These are phyloP conservation scores for Sesia bembeciformis DNA, from an alignment of 2,888 invertebrate species.

Conservation along the genomic window DNA sequence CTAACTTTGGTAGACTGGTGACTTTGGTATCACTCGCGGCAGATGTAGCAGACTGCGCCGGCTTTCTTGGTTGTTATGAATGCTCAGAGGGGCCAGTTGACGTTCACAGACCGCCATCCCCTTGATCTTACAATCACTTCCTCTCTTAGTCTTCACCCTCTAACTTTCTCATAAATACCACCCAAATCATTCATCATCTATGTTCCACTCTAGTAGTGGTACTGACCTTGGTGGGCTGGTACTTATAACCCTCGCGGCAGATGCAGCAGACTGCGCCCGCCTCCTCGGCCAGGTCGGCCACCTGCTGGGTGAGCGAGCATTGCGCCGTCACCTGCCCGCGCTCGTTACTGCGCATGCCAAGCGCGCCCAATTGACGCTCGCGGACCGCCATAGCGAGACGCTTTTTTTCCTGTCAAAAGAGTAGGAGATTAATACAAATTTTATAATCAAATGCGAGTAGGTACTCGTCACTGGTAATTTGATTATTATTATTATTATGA, in stretches of 20 bases:
- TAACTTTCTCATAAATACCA: too few species aligned
- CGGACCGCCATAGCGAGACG: constrained; percentile 98
- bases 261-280: constrained; percentile 97
- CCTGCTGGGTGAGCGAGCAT: constrained; percentile 91
- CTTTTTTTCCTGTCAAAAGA: constrained; percentile 87
- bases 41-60: too few species aligned
- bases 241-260: constrained; percentile 97
- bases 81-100: too few species aligned
- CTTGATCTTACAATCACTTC: too few species aligned
- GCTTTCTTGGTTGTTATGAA: too few species aligned
- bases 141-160: neutral
- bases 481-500: too few species aligned
- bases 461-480: too few species aligned
- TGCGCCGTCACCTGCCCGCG: constrained; percentile 97
- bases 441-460: too few species aligned
- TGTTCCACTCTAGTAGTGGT: neutral
- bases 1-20: too few species aligned
- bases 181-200: too few species aligned
- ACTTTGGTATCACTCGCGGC: too few species aligned
- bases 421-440: neutral
- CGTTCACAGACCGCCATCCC: too few species aligned
- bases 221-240: constrained; percentile 88
- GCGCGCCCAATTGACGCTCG: constrained; percentile 94
- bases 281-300: constrained; percentile 96
- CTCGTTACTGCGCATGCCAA: constrained; percentile 97